Base-by-base conservation (phyloP, 2,113 vertebrate species). In the Amblyornis subalaris region DNA sequence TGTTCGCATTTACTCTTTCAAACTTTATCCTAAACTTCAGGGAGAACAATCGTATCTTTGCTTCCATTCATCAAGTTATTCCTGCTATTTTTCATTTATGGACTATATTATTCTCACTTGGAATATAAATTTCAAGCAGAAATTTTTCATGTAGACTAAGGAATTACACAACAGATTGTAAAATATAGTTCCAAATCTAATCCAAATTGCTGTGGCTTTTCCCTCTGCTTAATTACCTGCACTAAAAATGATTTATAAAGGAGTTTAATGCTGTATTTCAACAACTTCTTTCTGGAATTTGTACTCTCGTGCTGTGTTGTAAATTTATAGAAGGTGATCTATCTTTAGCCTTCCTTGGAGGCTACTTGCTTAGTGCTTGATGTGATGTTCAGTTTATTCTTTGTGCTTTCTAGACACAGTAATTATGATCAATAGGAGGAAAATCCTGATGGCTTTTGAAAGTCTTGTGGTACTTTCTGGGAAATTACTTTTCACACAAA, bases 171-270 rank as follows among this genome's bases (percentile, higher is more conserved):
- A 64, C 54, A 45, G 50, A n/a, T 84, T 79, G 45, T 94, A 89
- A 94, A 95, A 93, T 72, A 80, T 9, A 70, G 54, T 72, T 70
- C 14, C 45, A 96, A 88, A 92, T 93, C 42, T 58, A 85, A 91
- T 74, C 89, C 51, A 73, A 75, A 86, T 81, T 88, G 42, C 58
- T 87, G 53, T 77, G 78, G 5, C 31, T 90, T 93, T 92, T 53
- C 28, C 70, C 25, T 84, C 33, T 74, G 17, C 38, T 90, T 94
- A 92, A 94, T 93, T 93, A 89, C 89, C 85, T 92, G 77, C 50
- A 87, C 61, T 94, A 92, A 94, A 96, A 94, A 65, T 85, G 66
- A 95, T 96, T 96, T 96, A 89, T 61, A 76, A 71, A 66, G n/a
- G 42, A 78, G 47, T 78, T 82, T 87, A 95, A 64, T 85, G 58